Evolutionary conservation across 35 echinoderm and acorn worm species (phyloP), one percentile per base, ranked within the genome.

Genomic region (Apostichopus parvimensis): DNA sequence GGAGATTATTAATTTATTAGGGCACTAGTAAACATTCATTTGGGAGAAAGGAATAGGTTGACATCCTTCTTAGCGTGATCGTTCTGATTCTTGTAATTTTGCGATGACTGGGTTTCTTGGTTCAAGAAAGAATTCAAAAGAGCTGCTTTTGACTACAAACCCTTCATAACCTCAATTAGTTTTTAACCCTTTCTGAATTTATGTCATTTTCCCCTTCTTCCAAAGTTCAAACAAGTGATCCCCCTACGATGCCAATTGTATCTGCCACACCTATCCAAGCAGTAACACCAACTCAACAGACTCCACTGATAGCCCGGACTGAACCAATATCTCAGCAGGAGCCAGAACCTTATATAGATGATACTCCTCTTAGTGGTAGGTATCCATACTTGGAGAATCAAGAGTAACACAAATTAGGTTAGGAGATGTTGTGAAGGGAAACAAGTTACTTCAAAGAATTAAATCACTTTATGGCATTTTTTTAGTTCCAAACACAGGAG

Each of bases 271-370:
- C 96, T 11, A 95, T 98, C 76, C 94, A 95, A 82, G 96, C 94
- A 1, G 96, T 95, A 53, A 90, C 92, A n/a, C 96, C 96, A 60
- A 94, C 95, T 24, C 95, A 97, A 84, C 95, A 95, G 79, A 94
- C 93, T 53, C 95, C 95, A 18, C 87, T 78, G 62, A 93, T 94
- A 14, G 78, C 71, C 26, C 68, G 25, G 83, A 73, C 68, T 59
- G 86, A 84, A 72, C 68, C 89, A 79, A 77, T 88, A 88, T 88
- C 86, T 52, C 86, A 88, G 8, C 89, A 91, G 62, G 86, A 72
- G 25, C 86, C 86, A 54, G 86, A 88, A 73, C 68, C 86, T 22
- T 88, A 88, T 64, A 88, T 88, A 6, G 86, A 88, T 28, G 86
- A 88, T 73, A 73, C 61, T 34, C 86, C 86, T 88, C 1, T 72